Base-by-base conservation (phyloP, 2,888 invertebrate species). In the Sisyra terminalis region DNA sequence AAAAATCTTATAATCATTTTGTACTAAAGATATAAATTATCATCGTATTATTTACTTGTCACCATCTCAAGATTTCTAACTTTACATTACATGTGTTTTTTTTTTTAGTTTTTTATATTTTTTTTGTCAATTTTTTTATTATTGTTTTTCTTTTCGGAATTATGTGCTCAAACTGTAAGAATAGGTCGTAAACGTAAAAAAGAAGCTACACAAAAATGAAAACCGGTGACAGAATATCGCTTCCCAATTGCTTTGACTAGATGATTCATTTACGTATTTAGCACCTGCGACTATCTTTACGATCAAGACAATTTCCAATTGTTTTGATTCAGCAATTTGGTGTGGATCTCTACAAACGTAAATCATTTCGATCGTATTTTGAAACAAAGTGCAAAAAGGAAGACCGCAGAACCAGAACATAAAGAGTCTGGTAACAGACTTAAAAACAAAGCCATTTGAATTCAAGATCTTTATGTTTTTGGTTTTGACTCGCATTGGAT, bases 21-120 rank as follows among this genome's bases (percentile, higher is more conserved):
- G 43, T 43, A 43, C 43, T 43, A 43, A 43, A 43, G 43, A 43
- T 43, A 43, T 43, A 42, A 43, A 34, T 38, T 34, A 35, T 36
- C 24, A 42, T 42, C 42, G 42, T 42, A 42, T 18, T 30, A 34
- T 29, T 30, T 30, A 43, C 43, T 30, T 43, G 43, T 43, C 43
- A 43, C 43, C 43, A 43, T 38, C 29, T 37, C 37, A 43, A 32
- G 38, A 13, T 37, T 42, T 43, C 43, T 43, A 43, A 43, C 24
- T 30, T 43, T 43, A 43, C 43, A 43, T 43, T 37, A 30, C 37
- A 43, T 24, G 24, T 24, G 24, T 24, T 24, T 24, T 34, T 34
- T 34, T 34, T 34, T 34, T 34, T 34, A 6, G 14, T n/a, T 34
- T 34, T 34, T 34, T 24, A 5, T 3, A 24, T 24, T 24, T 24